Evolutionary conservation across 2,113 vertebrate genomes (phyloP).

Genomic region (Leptocoma aspasia): DNA sequence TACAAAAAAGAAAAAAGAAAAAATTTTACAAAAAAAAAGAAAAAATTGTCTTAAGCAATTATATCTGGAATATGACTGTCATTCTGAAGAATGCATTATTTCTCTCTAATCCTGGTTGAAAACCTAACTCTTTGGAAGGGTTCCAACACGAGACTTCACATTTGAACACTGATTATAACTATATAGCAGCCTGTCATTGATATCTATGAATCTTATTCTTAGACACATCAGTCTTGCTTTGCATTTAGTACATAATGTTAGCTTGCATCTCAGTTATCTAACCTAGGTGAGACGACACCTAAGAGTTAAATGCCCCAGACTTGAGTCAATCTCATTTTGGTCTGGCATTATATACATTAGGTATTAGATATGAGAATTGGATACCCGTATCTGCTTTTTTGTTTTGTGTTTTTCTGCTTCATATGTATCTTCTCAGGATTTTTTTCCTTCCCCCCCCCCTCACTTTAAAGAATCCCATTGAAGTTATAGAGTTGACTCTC

Average conservation of each 20-base stretch:
- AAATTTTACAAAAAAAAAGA: too few species aligned
- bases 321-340: neutral
- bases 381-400: neutral
- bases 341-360: neutral
- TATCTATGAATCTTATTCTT: neutral
- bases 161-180: neutral
- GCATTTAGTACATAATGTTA: neutral
- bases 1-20: too few species aligned
- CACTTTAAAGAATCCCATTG: neutral
- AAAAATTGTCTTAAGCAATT: neutral
- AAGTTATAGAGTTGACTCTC: neutral
- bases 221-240: neutral
- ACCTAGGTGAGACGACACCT: neutral
- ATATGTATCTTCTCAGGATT: neutral
- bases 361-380: neutral
- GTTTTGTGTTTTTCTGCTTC: neutral
- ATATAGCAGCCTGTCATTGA: neutral
- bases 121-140: neutral
- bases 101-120: neutral
- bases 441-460: rapidly evolving
- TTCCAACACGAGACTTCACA: neutral
- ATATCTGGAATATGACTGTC: neutral
- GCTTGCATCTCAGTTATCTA: neutral
- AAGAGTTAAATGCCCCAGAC: neutral
- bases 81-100: neutral